Conservation (phyloP, 2,888 invertebrate species). For the Dicyrtoma fusca region DNA sequence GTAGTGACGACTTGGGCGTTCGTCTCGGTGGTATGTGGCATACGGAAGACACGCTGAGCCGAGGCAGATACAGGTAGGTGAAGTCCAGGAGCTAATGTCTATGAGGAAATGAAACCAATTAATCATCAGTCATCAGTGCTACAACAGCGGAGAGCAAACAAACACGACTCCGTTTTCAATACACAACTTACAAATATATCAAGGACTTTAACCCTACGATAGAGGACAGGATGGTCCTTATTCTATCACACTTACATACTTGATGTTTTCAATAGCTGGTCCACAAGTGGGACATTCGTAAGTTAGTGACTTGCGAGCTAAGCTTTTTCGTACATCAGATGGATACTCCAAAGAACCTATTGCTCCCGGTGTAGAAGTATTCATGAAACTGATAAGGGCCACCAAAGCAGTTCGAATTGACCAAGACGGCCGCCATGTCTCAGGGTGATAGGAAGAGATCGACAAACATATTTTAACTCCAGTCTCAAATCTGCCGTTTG, state of each 20-base stretch:
- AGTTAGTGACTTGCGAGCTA: slow-evolving; percentile 74
- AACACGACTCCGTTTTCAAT: no score
- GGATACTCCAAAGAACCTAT: slow-evolving; percentile 89
- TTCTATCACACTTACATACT: slow-evolving; percentile 35
- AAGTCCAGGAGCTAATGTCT: slow-evolving; percentile 10
- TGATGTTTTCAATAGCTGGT: slow-evolving; percentile 37
- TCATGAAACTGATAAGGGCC: slow-evolving; percentile 38
- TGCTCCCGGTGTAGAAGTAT: slow-evolving; percentile 70
- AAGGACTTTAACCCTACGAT: no score
- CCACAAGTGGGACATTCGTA: slow-evolving; percentile 72
- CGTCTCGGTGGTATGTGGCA: slow-evolving; percentile 28
- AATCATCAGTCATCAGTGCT: no score
- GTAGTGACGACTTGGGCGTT: slow-evolving; percentile 4
- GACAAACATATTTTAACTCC: slow-evolving; percentile 94
- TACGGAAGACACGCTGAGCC: slow-evolving; percentile 37
- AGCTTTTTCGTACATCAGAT: slow-evolving; percentile 75
- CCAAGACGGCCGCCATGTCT: slow-evolving; percentile 98
- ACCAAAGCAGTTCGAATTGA: slow-evolving; percentile 66
- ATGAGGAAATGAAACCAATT: background rate
- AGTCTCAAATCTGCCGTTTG: slow-evolving; percentile 90
- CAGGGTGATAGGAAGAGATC: slow-evolving; percentile 95
- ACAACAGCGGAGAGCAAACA: no score
- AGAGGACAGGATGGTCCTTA: no score
- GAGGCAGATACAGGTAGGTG: slow-evolving; percentile 18
- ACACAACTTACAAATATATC: no score